Base-by-base conservation (phyloP, 2,888 invertebrate species). In the Eupsilia transversa region DNA sequence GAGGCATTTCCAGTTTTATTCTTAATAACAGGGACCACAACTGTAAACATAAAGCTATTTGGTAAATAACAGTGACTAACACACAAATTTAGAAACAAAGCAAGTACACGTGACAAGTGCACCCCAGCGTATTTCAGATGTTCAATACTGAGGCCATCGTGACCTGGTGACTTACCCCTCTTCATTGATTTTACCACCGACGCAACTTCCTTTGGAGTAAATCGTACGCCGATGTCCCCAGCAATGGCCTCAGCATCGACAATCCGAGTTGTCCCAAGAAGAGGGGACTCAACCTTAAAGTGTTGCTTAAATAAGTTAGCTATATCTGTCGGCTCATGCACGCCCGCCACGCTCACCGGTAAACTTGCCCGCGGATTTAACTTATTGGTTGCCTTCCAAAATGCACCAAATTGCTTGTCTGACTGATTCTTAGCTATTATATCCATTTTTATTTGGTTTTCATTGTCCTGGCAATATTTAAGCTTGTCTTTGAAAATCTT, bases 101-200 rank as follows among this genome's bases (percentile, higher is more conserved):
- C 38, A 38, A 38, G 38, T 38, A 38, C 9, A 10, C 10, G 10
- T 9, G 9, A n/a, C n/a, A n/a, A n/a, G n/a, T n/a, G n/a, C n/a
- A n/a, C n/a, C n/a, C n/a, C n/a, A n/a, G n/a, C n/a, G n/a, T n/a
- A n/a, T n/a, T n/a, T n/a, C n/a, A n/a, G n/a, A n/a, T n/a, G n/a
- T n/a, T n/a, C n/a, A n/a, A n/a, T n/a, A n/a, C n/a, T n/a, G 38
- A 38, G 38, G 38, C 38, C 27, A 63, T 14, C 27, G 30, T 56
- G 56, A 56, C 27, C 49, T n/a, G 69, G 59, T n/a, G 68, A 68
- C 35, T 69, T 60, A 2, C 68, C 68, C 35, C 59, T 68, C 2
- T 49, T 46, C 68, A 68, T 68, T 10, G 30, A n/a, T n/a, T 59
- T 68, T 10, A 46, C 33, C n/a, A 59, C 43, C 30, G 30, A 43